phyloP scores from a whole-genome alignment of 2,113 vertebrate genomes.

The Serranochromis macrocephalus region DNA sequence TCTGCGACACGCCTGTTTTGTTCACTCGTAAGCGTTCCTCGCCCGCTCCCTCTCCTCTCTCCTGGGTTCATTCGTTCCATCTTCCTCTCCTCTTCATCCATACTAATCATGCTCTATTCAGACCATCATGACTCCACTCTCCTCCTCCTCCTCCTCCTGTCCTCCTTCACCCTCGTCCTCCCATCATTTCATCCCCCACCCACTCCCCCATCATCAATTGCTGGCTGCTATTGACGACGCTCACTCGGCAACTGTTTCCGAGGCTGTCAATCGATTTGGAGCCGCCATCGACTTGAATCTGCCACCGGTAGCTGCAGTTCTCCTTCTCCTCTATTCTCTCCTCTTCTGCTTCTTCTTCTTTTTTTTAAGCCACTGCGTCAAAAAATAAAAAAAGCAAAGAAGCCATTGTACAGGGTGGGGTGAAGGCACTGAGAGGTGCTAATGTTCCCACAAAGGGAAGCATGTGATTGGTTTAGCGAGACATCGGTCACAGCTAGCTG shows the following conservation, averaged over 20 bases:
- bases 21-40: neutral
- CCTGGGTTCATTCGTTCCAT: neutral
- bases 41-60: neutral
- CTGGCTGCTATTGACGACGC: slow-evolving; percentile 33
- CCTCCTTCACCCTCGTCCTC: neutral
- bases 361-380: slow-evolving; percentile 53
- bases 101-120: slow-evolving; percentile 47
- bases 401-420: slow-evolving; percentile 61
- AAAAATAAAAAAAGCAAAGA: slow-evolving; percentile 15
- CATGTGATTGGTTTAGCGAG: slow-evolving; percentile 55
- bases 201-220: slow-evolving; percentile 21
- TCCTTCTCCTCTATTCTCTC: slow-evolving; percentile 9
- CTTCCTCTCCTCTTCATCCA: slow-evolving; percentile 37
- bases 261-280: slow-evolving; percentile 41
- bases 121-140: slow-evolving; percentile 22
- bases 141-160: neutral
- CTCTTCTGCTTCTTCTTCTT: neutral
- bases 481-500: slow-evolving; percentile 27
- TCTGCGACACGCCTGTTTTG: slow-evolving; percentile 11
- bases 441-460: slow-evolving; percentile 28
- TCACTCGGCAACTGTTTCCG: slow-evolving; percentile 25
- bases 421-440: slow-evolving; percentile 44
- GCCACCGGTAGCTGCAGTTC: slow-evolving; percentile 12
- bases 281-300: slow-evolving; percentile 19
- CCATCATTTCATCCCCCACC: slow-evolving; percentile 9